Evolutionary conservation across 2,797 vertebrate species (phyloP).

Genomic region (Menidia menidia): DNA sequence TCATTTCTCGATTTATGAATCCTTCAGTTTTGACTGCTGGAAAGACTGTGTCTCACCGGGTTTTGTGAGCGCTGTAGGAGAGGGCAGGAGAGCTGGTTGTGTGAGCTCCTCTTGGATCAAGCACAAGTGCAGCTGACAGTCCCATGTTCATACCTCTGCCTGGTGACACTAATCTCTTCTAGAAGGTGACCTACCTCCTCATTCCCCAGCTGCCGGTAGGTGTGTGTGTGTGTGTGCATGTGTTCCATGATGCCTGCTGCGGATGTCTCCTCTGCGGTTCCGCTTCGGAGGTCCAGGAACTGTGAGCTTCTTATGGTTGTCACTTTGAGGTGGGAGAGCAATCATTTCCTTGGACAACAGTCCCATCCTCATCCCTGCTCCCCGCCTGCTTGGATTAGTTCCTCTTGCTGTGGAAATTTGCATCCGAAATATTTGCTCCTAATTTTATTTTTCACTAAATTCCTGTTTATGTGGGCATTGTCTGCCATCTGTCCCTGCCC

Average conservation of each 20-base stretch:
- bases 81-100: constrained; percentile 40
- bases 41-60: constrained; percentile 8
- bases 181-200: constrained; percentile 78
- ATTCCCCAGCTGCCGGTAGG: constrained; percentile 50
- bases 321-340: constrained; percentile 81
- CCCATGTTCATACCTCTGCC: constrained; percentile 65
- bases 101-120: constrained; percentile 50
- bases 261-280: constrained; percentile 75
- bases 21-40: constrained; percentile 5
- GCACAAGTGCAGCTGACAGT: constrained; percentile 70
- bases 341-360: constrained; percentile 79
- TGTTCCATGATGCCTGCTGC: constrained; percentile 43
- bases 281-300: constrained; percentile 75
- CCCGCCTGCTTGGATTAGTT: constrained; percentile 80
- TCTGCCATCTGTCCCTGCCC: constrained; percentile 50
- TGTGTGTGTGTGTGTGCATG: constrained; percentile 36
- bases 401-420: constrained; percentile 76
- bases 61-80: constrained; percentile 28
- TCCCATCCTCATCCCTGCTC: constrained; percentile 75
- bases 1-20: constrained; percentile 22
- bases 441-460: constrained; percentile 55
- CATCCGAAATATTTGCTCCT: constrained; percentile 71
- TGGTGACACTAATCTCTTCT: constrained; percentile 78
- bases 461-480: constrained; percentile 46
- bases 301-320: constrained; percentile 83